Base-by-base conservation (phyloP, 1,140 invertebrate species). In the Ruditapes philippinarum region DNA sequence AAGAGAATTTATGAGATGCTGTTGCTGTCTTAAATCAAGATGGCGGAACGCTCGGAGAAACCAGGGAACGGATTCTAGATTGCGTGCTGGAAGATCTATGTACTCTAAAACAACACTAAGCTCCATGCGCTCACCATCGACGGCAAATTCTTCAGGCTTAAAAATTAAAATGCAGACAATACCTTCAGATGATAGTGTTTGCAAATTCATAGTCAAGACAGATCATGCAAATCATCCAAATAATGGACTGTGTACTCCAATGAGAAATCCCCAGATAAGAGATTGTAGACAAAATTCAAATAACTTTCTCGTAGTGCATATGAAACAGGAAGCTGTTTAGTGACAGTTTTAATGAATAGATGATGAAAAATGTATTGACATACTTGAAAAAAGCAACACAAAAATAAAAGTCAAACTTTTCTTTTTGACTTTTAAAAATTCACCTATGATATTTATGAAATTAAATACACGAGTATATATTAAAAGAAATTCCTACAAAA, bases 1-100 rank as follows among this genome's bases (percentile, higher is more conserved):
- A 86, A 83, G 93, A 78, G 93, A 95, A 85, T 93, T 95, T 60
- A 82, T 91, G 31, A 89, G 93, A 42, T 95, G 94, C 62, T 95
- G 94, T 90, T 94, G 91, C 85, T 93, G 93, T 78, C 54, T 92
- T 25, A 92, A 91, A 74, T 42, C 73, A 33, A 65, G 76, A n/a
- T 84, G 65, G 80, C 70, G 88, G 0, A 38, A 89, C 25, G 45
- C 49, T 25, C 70, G 68, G 33, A 73, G 42, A 45, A 25, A n/a
- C 0, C 49, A 78, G 17, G 73, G 28, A 0, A 76, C 70, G 17
- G 73, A 28, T 9, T 19, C 54, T 45, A 36, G 73, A 28, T 0
- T 70, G 4, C 28, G 28, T 38, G 68, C 60, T 14, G 74, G 36
- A 38, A 54, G 51, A 36, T 78, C 73, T 17, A 38, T 49, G 14